Evolutionary conservation across 2,113 vertebrate genomes (phyloP), one percentile per base, ranked within the genome.

Genomic region (Amphiprion ocellaris): DNA sequence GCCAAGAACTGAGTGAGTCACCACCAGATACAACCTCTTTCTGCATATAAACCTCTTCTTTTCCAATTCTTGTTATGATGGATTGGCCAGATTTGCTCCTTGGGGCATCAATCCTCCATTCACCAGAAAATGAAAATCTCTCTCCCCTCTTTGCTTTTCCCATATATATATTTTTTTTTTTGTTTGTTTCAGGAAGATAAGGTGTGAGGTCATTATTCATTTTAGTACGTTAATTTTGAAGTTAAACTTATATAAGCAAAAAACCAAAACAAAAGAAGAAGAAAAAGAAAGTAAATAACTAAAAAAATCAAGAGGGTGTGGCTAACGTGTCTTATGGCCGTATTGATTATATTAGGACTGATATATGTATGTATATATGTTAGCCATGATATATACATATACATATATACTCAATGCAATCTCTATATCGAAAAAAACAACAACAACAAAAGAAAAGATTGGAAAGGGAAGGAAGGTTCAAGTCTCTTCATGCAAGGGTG

Each of bases 281-380:
- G 2, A 41, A 52, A 52, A 6, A 17, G 2, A 52, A 52, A 21
- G 17, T 15, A 47, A 71, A 4, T 10, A 11, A 69, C 77, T 39
- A 5, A n/a, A 77, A 79, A 74, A 84, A 83, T 10, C 70, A 78
- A 70, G 50, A 79, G 67, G 56, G 67, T 64, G 74, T 76, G 90
- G 90, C 87, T 87, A 89, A 91, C 72, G 66, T 89, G 83, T 91
- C 86, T 86, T 58, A 88, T 93, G 91, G 72, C 85, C 61, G 49
- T 91, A 91, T 89, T 86, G 83, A 87, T 83, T 85, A 81, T 81
- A 91, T 90, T 92, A 84, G 86, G 60, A 90, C 55, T 83, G 71
- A 93, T 94, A 92, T 93, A 93, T 92, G 90, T 89, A 94, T 93
- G 91, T 83, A 93, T 94, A 93, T 91, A 92, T 90, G 78, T 86